Evolutionary conservation across 2,797 vertebrate species (phyloP), one percentile per base, ranked within the genome.

Genomic region (Alcedo atthis): DNA sequence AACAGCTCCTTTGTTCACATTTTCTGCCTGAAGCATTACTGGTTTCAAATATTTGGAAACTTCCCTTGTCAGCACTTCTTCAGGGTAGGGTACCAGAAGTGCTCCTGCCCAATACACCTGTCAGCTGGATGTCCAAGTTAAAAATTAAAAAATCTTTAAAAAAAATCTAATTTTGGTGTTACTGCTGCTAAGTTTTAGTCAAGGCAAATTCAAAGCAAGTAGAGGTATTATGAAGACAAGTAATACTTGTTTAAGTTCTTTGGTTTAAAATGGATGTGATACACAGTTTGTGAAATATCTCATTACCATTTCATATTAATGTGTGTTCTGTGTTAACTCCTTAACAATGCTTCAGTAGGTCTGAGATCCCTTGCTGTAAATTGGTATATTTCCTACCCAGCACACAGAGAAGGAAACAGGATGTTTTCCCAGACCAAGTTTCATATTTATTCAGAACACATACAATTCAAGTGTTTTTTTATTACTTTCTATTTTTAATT

Each of bases 391-490:
- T 68, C 59, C 74, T 76, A 55, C 35, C 18, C 26, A 63, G 33
- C 15, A 86, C 55, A 77, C 7, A 70, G 43, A 94, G 35, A 77
- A 73, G 48, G 42, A 89, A 93, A 80, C 37, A 53, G 59, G 32
- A 86, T 90, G 15, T 22, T 91, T 57, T 90, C 90, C 45, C 84
- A 87, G 30, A 82, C 37, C 49, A 87, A 77, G 46, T 53, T 87
- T 75, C 22, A 6, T 71, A 40, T 92, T 95, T 95, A 94, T 90
- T 95, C 51, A 83, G 79, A 94, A 89, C 37, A 58, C 54, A 68
- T 25, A 91, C 71, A 86, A 49, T 32, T 89, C 59, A 67, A 73
- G 6, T 78, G 45, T 25, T 59, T 71, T 40, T 79, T 53, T 68
- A 59, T 49, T 30, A 67, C 22, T 71, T 76, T 30, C 45, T 18